Evolutionary conservation across 2,797 vertebrate genomes (phyloP).

Genomic region (Paratrypauchen microcephalus): DNA sequence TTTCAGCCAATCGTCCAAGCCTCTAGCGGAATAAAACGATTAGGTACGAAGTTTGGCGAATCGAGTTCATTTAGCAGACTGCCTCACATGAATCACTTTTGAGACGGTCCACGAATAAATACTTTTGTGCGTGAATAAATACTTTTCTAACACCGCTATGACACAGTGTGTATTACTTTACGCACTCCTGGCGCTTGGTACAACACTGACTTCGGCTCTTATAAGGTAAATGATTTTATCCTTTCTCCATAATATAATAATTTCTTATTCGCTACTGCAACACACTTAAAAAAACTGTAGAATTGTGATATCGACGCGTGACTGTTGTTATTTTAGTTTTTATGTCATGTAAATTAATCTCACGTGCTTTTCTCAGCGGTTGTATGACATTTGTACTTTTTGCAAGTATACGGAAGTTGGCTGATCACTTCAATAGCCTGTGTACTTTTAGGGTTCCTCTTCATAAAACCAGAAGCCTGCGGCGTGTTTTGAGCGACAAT

Average conservation of each 20-base stretch:
- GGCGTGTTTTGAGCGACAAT: constrained; percentile 67
- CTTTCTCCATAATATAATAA: background rate
- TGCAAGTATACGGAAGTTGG: background rate
- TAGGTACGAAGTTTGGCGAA: constrained; percentile 33
- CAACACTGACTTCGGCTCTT: constrained; percentile 50
- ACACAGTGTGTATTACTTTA: constrained; percentile 15
- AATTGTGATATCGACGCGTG: background rate
- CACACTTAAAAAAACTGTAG: background rate
- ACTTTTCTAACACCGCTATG: constrained; percentile 31
- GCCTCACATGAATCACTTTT: constrained; percentile 10
- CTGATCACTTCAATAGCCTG: too few relatives aligned
- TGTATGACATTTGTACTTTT: background rate
- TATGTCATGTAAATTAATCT: background rate
- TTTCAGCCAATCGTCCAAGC: constrained; percentile 46
- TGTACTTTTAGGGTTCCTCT: constrained; percentile 77
- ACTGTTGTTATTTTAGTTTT: background rate
- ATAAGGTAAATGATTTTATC: constrained; percentile 58
- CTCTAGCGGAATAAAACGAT: constrained; percentile 18
- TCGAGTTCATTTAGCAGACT: background rate
- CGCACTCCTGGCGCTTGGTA: constrained; percentile 37
- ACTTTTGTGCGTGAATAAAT: background rate
- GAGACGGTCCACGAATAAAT: background rate
- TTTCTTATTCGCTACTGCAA: background rate
- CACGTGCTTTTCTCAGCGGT: constrained; percentile 11
- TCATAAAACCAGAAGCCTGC: constrained; percentile 65